These are phyloP conservation scores for Lophotriccus pileatus DNA, from an alignment of 2,797 vertebrate species.

Conservation along the genomic window DNA sequence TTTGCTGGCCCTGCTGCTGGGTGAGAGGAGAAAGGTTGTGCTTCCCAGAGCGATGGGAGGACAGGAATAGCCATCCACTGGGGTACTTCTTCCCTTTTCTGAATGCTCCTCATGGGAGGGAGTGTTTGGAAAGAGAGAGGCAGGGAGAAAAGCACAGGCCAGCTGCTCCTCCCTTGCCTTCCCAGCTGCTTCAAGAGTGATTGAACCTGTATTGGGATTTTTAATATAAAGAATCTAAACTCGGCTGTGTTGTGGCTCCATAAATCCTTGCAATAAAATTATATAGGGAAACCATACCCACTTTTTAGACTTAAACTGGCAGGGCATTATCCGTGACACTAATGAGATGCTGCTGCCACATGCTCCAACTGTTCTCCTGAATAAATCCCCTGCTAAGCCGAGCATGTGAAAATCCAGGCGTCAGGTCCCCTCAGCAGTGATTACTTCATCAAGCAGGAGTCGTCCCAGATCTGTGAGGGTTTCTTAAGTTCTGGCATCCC, in stretches of 20 bases:
- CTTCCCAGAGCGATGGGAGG: background rate
- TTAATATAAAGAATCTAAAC: background rate
- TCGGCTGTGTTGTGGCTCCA: background rate
- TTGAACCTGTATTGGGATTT: background rate
- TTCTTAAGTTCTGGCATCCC: background rate
- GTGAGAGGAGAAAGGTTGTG: background rate
- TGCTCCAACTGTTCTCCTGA: conserved; percentile 49
- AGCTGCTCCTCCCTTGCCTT: background rate
- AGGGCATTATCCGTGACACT: conserved; percentile 17
- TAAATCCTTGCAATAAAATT: background rate
- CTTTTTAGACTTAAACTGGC: background rate
- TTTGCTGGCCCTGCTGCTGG: background rate
- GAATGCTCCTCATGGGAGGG: accelerated
- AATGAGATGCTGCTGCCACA: conserved; percentile 42
- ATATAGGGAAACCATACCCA: background rate
- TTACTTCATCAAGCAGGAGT: background rate
- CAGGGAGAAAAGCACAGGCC: background rate
- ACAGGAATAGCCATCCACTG: background rate
- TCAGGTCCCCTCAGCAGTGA: background rate
- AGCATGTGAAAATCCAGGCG: background rate
- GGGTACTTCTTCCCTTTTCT: background rate
- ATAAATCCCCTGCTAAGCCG: conserved; percentile 20
- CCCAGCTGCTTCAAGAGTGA: background rate
- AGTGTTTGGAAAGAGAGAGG: background rate
- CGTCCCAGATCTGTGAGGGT: background rate